Evolutionary conservation across 2,797 vertebrate genomes (phyloP).

Genomic region (Serranus cabrilla): DNA sequence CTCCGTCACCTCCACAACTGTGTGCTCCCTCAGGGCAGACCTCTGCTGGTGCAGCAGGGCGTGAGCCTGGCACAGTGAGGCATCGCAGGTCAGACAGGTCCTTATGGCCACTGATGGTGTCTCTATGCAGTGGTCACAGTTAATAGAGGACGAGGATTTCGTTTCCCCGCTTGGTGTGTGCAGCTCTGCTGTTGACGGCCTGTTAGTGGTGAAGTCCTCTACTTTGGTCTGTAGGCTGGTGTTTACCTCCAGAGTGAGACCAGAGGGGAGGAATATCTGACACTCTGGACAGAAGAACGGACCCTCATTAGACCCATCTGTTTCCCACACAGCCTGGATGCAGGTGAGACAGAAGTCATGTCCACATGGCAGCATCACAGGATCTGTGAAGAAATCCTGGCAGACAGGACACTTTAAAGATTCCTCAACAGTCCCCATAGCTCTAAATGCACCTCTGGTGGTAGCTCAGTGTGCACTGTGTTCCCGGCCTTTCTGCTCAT

Average conservation of each 20-base stretch:
- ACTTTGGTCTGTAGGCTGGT: conserved; percentile 73
- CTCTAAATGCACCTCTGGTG: conserved; percentile 48
- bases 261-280: conserved; percentile 81
- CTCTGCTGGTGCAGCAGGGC: conserved; percentile 81
- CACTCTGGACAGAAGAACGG: conserved; percentile 87
- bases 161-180: conserved; percentile 7
- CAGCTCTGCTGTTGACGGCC: conserved; percentile 2
- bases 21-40: conserved; percentile 81
- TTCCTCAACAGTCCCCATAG: conserved; percentile 73
- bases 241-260: conserved; percentile 77
- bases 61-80: conserved; percentile 83
- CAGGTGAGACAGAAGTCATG: conserved; percentile 85
- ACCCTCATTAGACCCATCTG: conserved; percentile 59
- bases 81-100: conserved; percentile 87
- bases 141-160: conserved; percentile 47
- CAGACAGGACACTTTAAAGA: conserved; percentile 83
- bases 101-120: conserved; percentile 74
- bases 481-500: conserved; percentile 63
- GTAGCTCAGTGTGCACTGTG: conserved; percentile 36
- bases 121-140: conserved; percentile 86
- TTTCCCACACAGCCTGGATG: conserved; percentile 83
- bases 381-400: conserved; percentile 81
- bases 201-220: conserved; percentile 52
- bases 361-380: conserved; percentile 81
- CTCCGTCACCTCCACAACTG: conserved; percentile 79